A percentile compares a stretch with the other conserved stretches of the same genome.
Conservation (phyloP, 2,888 invertebrate species). For the Scaptomyza reducta region DNA sequence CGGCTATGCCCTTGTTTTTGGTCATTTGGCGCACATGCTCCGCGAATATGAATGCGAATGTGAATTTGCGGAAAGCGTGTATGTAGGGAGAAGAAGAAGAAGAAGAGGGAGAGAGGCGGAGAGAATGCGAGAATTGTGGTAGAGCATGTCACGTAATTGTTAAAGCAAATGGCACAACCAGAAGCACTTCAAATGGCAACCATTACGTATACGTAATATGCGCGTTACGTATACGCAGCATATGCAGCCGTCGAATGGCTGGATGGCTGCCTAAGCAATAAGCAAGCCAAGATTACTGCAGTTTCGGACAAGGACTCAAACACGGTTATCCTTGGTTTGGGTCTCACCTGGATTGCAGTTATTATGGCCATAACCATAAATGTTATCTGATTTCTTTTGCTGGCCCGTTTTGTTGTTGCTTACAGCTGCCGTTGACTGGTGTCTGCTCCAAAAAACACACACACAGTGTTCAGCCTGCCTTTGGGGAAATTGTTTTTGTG, state of each 20-base stretch:
- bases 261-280: conserved; percentile 53
- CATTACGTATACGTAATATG: conserved; percentile 53
- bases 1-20: conserved; percentile 4
- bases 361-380: conserved; percentile 77
- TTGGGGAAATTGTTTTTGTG: conserved; percentile 49
- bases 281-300: conserved; percentile 37
- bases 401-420: conserved; percentile 4
- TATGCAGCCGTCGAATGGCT: conserved; percentile 32
- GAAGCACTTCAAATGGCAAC: conserved; percentile 35
- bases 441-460: too few relatives aligned
- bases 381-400: conserved; percentile 68
- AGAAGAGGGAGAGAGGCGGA: too few relatives aligned
- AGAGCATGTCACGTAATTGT: conserved; percentile 68
- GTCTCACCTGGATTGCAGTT: conserved; percentile 66
- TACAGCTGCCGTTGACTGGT: conserved; percentile 38
- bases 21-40: conserved; percentile 71
- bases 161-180: conserved; percentile 47
- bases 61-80: conserved; percentile 23
- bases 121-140: not conserved
- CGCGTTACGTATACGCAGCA: conserved; percentile 63
- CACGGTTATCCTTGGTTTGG: conserved; percentile 7
- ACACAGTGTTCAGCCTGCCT: conserved; percentile 33
- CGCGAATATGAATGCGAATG: conserved; percentile 43
- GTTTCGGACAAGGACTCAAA: conserved; percentile 9
- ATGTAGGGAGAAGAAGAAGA: not conserved